These are phyloP conservation scores for Gymnocheta viridis DNA, from an alignment of 2,888 invertebrate genomes.

Conservation along the genomic window DNA sequence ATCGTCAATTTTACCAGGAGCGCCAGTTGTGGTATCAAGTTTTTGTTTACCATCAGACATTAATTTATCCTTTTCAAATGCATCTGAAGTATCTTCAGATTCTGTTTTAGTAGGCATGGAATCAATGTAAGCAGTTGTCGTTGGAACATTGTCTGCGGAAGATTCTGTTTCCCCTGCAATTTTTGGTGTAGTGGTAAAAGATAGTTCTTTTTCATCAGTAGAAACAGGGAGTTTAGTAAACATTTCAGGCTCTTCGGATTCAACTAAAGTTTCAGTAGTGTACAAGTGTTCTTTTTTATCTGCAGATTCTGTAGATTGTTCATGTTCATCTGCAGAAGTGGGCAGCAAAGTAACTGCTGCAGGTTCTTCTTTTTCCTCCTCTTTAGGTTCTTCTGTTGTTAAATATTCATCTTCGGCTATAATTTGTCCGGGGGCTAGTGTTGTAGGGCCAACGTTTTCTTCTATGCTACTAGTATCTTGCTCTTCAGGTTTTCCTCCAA, in stretches of 20 bases:
- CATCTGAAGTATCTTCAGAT: not conserved
- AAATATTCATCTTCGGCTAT: not conserved
- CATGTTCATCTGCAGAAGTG: not conserved
- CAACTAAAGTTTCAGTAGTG: not conserved
- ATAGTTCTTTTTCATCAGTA: not conserved
- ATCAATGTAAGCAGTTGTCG: not conserved
- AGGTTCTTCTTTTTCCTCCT: constrained; percentile 5
- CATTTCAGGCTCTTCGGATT: not conserved
- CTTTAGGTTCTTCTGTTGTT: constrained; percentile 11
- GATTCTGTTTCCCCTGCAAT: not conserved
- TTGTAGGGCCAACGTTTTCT: not conserved
- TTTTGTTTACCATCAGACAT: constrained; percentile 1
- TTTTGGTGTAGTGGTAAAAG: constrained; percentile 1
- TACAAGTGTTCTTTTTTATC: constrained; percentile 70
- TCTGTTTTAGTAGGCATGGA: constrained; percentile 10
- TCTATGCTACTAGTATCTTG: not conserved
- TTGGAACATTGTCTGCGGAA: not conserved
- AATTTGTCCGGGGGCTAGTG: not conserved
- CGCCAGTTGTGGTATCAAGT: not conserved
- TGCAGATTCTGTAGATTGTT: constrained; percentile 2
- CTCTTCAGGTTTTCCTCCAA: not conserved
- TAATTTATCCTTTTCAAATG: constrained; percentile 20
- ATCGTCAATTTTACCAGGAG: constrained; percentile 20
- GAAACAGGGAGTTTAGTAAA: not conserved
- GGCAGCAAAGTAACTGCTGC: not conserved